A percentile compares a stretch with the other conserved stretches of the same genome.
Evolutionary conservation across 2,113 vertebrate species (phyloP).

Genomic region (Hymenochirus boettgeri): DNA sequence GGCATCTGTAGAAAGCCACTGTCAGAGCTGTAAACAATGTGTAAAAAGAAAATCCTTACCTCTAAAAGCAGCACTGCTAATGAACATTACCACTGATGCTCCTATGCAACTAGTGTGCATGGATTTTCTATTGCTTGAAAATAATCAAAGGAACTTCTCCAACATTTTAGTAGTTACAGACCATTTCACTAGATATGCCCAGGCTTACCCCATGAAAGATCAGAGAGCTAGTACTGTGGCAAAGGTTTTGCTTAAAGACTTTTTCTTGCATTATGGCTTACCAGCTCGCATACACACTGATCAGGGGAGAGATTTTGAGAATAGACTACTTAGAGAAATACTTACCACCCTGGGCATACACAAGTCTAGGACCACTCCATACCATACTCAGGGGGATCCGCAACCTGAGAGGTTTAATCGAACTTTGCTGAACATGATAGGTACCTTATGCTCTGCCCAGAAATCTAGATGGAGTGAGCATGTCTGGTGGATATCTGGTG

Average conservation of each 20-base stretch:
- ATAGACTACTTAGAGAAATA: slow-evolving; percentile 20
- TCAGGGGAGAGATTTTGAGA: slow-evolving; percentile 34
- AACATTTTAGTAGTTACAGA: slow-evolving; percentile 26
- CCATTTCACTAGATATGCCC: background rate
- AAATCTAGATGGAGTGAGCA: too few species aligned
- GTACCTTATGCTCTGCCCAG: too few species aligned
- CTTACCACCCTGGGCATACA: slow-evolving; percentile 7
- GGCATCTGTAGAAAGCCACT: background rate
- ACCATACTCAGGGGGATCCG: slow-evolving; percentile 1
- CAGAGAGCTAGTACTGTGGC: too few species aligned
- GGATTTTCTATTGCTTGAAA: slow-evolving; percentile 21
- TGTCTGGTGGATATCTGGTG: too few species aligned
- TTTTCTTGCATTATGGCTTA: too few species aligned
- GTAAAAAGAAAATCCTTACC: background rate
- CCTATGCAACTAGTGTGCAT: slow-evolving; percentile 22
- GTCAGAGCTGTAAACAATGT: background rate
- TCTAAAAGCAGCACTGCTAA: background rate
- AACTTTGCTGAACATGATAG: slow-evolving; percentile 24
- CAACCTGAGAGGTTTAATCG: background rate
- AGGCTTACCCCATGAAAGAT: too few species aligned
- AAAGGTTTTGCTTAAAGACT: too few species aligned
- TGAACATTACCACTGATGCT: background rate
- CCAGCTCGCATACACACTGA: slow-evolving; percentile 24
- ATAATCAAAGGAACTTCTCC: background rate
- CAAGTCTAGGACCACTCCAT: slow-evolving; percentile 9